phyloP scores from a whole-genome alignment of 2,888 invertebrate species.

The Hirtodrosophila alboralis region DNA sequence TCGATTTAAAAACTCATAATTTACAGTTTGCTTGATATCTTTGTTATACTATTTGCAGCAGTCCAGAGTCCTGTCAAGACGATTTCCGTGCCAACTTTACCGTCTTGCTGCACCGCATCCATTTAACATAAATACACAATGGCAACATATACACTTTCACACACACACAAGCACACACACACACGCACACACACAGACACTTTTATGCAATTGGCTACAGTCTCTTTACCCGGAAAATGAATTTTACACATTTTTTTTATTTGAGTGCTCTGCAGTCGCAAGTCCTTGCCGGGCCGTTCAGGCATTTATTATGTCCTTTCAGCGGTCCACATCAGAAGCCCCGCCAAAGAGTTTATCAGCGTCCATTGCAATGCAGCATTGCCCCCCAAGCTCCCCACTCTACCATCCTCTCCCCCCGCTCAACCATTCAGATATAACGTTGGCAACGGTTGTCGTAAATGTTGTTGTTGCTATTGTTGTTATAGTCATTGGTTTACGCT shows the following conservation, averaged over 20 bases:
- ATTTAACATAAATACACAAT: slow-evolving; percentile 72
- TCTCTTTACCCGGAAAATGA: slow-evolving; percentile 45
- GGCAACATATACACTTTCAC: slow-evolving; percentile 38
- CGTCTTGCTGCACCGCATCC: slow-evolving; percentile 42
- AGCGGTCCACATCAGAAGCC: slow-evolving; percentile 59
- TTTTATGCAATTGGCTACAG: slow-evolving; percentile 56
- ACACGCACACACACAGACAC: slow-evolving; percentile 4
- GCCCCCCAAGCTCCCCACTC: neutral
- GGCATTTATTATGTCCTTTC: slow-evolving; percentile 76
- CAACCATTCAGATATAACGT: slow-evolving; percentile 33
- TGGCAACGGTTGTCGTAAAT: slow-evolving; percentile 15
- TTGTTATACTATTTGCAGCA: slow-evolving; percentile 7
- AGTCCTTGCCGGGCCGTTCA: slow-evolving; percentile 20
- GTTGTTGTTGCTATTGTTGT: slow-evolving; percentile 30
- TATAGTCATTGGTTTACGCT: slow-evolving; percentile 32
- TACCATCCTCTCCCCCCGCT: neutral
- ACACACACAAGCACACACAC: slow-evolving; percentile 8
- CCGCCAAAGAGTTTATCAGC: slow-evolving; percentile 72
- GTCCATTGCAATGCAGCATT: slow-evolving; percentile 29
- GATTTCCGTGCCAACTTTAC: slow-evolving; percentile 15
- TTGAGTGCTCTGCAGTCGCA: slow-evolving; percentile 35
- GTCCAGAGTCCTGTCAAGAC: slow-evolving; percentile 4
- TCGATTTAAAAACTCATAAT: slow-evolving; percentile 26
- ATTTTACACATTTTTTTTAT: slow-evolving; percentile 62
- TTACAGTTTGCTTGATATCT: slow-evolving; percentile 12